Conservation (phyloP, 2,888 invertebrate genomes). For the Spisula solida region DNA sequence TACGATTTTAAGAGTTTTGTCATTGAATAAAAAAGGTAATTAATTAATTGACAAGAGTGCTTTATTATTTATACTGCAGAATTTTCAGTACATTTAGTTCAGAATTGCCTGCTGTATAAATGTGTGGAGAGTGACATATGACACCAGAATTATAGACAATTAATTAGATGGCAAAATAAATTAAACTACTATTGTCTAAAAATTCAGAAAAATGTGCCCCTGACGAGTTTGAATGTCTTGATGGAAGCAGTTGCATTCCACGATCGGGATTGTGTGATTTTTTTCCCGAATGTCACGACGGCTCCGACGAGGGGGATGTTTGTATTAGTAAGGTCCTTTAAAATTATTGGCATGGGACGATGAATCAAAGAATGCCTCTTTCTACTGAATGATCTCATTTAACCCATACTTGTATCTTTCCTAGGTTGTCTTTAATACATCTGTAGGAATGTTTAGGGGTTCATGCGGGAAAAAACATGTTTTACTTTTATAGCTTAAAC, state of each 20-base stretch:
- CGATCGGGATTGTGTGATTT: constrained; percentile 34
- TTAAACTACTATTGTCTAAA: constrained; percentile 2
- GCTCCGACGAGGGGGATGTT: constrained; percentile 48
- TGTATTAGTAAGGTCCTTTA: constrained; percentile 36
- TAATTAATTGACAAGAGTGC: too few species aligned
- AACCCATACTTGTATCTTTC: too few species aligned
- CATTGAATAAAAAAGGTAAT: too few species aligned
- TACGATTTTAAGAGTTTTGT: too few species aligned
- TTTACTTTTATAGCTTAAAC: constrained; percentile 1
- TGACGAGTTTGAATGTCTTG: constrained; percentile 50
- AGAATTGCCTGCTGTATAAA: too few species aligned
- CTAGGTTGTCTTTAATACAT: too few species aligned
- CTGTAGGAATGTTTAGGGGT: not conserved
- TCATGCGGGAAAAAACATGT: not conserved
- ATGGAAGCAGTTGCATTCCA: constrained; percentile 48
- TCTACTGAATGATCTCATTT: too few species aligned
- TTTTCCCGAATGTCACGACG: constrained; percentile 60
- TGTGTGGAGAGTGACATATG: too few species aligned
- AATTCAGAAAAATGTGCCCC: constrained; percentile 35
- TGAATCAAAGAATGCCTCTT: not conserved
- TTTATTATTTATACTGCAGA: too few species aligned
- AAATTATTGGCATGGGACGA: constrained; percentile 17
- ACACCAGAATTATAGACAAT: too few species aligned
- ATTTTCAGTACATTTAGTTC: too few species aligned
- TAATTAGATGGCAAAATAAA: too few species aligned